Conservation (phyloP, 2,113 vertebrate genomes). For the Sander vitreus region DNA sequence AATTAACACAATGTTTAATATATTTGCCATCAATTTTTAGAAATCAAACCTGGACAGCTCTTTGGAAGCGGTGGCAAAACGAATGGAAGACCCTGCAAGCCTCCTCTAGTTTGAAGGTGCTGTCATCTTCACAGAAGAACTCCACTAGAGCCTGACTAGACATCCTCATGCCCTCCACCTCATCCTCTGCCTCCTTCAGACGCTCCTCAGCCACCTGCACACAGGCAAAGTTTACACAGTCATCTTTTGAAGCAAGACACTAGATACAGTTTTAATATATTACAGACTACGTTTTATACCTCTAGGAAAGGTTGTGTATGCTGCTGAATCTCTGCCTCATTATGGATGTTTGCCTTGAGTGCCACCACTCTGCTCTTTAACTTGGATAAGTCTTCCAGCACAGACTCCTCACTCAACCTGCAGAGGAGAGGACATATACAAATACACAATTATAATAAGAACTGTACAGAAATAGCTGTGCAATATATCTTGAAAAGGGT, state of each 20-base stretch:
- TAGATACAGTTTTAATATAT: neutral
- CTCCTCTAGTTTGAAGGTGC: conserved; percentile 84
- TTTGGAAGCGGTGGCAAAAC: conserved; percentile 85
- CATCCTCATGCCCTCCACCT: conserved; percentile 82
- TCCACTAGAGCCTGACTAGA: conserved; percentile 84
- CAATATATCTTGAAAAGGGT: neutral
- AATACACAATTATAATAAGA: neutral
- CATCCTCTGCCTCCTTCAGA: conserved; percentile 80
- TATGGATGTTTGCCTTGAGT: conserved; percentile 73
- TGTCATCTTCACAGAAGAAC: conserved; percentile 87
- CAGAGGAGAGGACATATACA: conserved; percentile 9
- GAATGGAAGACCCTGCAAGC: conserved; percentile 83
- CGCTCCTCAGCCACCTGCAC: conserved; percentile 80
- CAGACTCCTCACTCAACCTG: conserved; percentile 84
- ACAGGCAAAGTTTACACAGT: neutral
- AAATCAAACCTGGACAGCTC: conserved; percentile 80
- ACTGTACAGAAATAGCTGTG: conserved; percentile 4
- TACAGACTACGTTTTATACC: conserved; percentile 63
- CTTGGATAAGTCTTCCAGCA: conserved; percentile 83
- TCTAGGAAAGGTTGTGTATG: conserved; percentile 82
- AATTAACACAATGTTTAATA: no score
- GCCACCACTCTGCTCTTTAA: conserved; percentile 79
- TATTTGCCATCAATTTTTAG: neutral
- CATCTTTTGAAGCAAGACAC: neutral
- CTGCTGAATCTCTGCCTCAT: conserved; percentile 77